Conservation (phyloP, 2,888 invertebrate species). For the Idaea biselata region DNA sequence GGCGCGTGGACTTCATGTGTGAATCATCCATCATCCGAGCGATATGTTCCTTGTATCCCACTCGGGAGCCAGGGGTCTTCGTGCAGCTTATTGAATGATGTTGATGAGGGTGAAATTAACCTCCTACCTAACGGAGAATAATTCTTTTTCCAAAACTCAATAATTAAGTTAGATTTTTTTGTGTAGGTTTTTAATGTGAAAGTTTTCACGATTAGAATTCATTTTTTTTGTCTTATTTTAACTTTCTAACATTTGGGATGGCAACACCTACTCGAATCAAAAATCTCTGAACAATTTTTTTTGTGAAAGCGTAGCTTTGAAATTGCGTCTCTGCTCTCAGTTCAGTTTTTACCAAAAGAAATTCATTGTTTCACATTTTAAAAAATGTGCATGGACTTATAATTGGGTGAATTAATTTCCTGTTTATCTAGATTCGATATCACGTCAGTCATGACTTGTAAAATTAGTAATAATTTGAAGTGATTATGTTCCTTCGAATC, state of each 20-base stretch:
- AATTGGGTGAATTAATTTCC: constrained; percentile 64
- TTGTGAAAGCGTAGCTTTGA: constrained; percentile 73
- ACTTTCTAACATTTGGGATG: not conserved
- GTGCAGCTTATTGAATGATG: no score
- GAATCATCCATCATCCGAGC: no score
- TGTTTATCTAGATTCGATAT: constrained; percentile 35
- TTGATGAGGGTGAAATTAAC: no score
- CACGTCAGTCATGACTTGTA: constrained; percentile 26
- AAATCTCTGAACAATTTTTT: constrained; percentile 34
- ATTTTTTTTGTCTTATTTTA: not conserved
- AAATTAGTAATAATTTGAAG: constrained; percentile 54
- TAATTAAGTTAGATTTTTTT: no score
- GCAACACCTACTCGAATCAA: not conserved
- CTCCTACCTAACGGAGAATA: no score
- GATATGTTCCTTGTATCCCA: no score
- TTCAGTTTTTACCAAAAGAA: constrained; percentile 48
- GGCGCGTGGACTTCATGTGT: no score
- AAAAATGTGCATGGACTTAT: constrained; percentile 77
- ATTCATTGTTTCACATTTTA: constrained; percentile 38
- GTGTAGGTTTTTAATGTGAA: no score
- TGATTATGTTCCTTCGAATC: constrained; percentile 63
- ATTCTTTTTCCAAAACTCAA: no score
- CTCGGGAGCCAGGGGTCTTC: no score
- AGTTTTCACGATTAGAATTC: no score
- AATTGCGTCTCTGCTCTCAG: constrained; percentile 64